phyloP scores from a whole-genome alignment of 2,888 invertebrate genomes.

The Diloba caeruleocephala region DNA sequence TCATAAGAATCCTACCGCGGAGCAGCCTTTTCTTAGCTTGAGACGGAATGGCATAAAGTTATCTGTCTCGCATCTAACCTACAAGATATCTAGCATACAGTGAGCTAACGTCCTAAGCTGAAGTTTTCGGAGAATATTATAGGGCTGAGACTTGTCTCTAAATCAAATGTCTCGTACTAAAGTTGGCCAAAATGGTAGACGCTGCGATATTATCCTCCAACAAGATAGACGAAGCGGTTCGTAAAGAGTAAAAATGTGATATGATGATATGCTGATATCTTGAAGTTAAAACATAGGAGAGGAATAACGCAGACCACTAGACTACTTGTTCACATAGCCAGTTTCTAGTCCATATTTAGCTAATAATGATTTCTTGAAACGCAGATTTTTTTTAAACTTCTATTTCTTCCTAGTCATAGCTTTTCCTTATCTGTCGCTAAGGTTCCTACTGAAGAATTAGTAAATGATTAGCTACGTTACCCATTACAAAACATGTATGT shows the following conservation, averaged over 20 bases:
- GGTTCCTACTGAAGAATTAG: too few relatives aligned
- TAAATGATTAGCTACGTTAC: too few relatives aligned
- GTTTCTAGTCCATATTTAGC: background rate
- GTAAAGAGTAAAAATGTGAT: slow-evolving; percentile 9
- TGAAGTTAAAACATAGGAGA: slow-evolving; percentile 11
- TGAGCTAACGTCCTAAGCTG: slow-evolving; percentile 26
- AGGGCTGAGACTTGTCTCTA: slow-evolving; percentile 48
- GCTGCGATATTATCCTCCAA: slow-evolving; percentile 29
- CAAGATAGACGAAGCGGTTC: slow-evolving; percentile 32
- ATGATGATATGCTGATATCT: slow-evolving; percentile 14
- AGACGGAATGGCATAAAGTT: slow-evolving; percentile 12
- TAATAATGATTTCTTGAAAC: background rate
- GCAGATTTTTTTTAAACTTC: too few relatives aligned
- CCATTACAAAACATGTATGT: too few relatives aligned
- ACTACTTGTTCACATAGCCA: background rate
- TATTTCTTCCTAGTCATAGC: too few relatives aligned
- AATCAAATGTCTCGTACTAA: slow-evolving; percentile 56
- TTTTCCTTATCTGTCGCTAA: too few relatives aligned
- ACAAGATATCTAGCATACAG: slow-evolving; percentile 15
- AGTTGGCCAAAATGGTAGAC: slow-evolving; percentile 44
- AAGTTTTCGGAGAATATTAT: slow-evolving; percentile 47
- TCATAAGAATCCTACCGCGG: background rate
- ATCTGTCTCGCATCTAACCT: slow-evolving; percentile 5
- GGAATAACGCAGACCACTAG: background rate
- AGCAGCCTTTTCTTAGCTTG: slow-evolving; percentile 1